These are phyloP conservation scores for Eidolon dupreanum DNA, from an alignment of 2,797 vertebrate species.

Conservation along the genomic window DNA sequence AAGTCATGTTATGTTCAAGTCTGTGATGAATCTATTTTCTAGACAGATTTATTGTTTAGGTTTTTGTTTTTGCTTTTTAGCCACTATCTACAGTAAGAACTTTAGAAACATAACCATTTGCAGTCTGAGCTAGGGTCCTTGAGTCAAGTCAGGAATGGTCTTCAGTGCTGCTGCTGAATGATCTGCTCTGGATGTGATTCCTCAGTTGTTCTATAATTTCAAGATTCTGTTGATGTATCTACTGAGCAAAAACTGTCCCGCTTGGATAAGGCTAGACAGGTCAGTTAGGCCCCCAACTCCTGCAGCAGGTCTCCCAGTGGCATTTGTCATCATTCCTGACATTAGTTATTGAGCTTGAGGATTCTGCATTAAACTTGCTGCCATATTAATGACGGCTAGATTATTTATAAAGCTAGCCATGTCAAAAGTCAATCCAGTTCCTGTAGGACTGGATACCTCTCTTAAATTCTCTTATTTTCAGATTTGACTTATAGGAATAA, in stretches of 20 bases:
- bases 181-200: constrained; percentile 97
- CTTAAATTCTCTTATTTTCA: constrained; percentile 97
- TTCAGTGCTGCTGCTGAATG: constrained; percentile 96
- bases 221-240: constrained; percentile 99
- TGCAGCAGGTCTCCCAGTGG: constrained; percentile 94
- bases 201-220: constrained; percentile 98
- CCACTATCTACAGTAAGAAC: constrained; percentile 82
- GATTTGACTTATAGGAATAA: constrained; percentile 97
- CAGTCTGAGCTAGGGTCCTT: constrained; percentile 62
- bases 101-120: constrained; percentile 72
- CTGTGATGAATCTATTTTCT: constrained; percentile 84
- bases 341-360: constrained; percentile 98
- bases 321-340: constrained; percentile 99
- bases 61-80: constrained; percentile 71
- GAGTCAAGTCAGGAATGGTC: constrained; percentile 93
- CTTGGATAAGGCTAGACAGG: constrained; percentile 97
- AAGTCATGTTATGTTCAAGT: constrained; percentile 80
- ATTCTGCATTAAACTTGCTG: constrained; percentile 99
- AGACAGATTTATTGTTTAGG: constrained; percentile 82
- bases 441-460: constrained; percentile 94
- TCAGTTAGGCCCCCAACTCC: constrained; percentile 96
- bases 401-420: constrained; percentile 99
- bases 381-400: constrained; percentile 99
- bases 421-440: constrained; percentile 95
- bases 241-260: constrained; percentile 99